Evolutionary conservation across 2,797 vertebrate genomes (phyloP).

Genomic region (Lerista edwardsae): DNA sequence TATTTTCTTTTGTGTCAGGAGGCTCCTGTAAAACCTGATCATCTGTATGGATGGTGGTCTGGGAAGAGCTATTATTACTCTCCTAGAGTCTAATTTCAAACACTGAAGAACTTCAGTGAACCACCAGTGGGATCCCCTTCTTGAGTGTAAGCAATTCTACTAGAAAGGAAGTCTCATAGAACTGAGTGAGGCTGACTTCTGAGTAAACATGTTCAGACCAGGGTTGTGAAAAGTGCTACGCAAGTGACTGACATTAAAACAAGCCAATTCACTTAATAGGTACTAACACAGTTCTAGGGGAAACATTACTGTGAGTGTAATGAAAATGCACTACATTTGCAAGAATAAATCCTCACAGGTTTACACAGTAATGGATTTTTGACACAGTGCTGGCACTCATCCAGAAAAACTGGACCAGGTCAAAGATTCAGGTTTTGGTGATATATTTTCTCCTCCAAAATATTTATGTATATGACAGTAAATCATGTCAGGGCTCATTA

Average conservation of each 20-base stretch:
- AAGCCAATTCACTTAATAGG: constrained; percentile 1
- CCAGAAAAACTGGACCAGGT: constrained; percentile 18
- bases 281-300: not conserved
- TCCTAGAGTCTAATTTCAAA: not conserved
- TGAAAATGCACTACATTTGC: constrained; percentile 12
- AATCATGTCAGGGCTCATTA: constrained; percentile 20
- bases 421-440: constrained; percentile 4
- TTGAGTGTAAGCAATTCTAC: not conserved
- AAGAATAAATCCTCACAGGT: constrained; percentile 20
- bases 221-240: not conserved
- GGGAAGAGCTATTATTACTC: not conserved
- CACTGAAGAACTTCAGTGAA: no score
- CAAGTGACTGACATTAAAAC: constrained; percentile 16
- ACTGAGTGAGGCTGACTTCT: not conserved
- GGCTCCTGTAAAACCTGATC: constrained; percentile 8
- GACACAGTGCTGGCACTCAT: constrained; percentile 19
- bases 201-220: not conserved
- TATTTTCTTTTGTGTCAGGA: not conserved
- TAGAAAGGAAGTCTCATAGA: not conserved
- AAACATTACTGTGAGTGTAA: not conserved
- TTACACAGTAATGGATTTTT: constrained; percentile 19
- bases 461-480: constrained; percentile 23
- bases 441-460: constrained; percentile 1
- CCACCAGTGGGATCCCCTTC: no score
- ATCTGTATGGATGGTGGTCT: rapidly evolving